A percentile compares a stretch with the other conserved stretches of the same genome.
Conservation (phyloP, 2,113 vertebrate species). For the Brevimyrus niger region DNA sequence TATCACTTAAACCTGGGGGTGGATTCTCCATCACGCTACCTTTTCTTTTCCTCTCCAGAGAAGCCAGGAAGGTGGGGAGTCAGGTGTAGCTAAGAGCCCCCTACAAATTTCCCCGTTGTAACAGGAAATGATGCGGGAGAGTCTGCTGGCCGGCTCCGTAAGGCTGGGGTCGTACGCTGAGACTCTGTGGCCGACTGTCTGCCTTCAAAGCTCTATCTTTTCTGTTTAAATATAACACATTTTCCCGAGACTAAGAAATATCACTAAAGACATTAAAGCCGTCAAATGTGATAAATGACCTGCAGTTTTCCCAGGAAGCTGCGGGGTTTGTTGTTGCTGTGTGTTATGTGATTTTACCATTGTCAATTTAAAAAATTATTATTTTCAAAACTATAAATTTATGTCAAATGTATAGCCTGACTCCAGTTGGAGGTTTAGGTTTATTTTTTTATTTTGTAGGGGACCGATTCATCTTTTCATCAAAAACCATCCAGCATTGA, state of each 20-base stretch:
- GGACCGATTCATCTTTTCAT: background rate
- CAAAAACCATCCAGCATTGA: background rate
- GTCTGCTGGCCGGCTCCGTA: background rate
- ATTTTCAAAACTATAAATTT: background rate
- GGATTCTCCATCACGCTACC: conserved; percentile 47
- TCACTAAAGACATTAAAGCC: background rate
- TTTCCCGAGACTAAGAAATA: background rate
- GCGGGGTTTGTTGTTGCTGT: background rate
- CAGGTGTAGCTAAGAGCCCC: background rate
- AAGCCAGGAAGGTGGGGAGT: conserved; percentile 29
- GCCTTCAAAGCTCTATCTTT: background rate
- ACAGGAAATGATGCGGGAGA: background rate
- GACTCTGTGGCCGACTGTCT: background rate
- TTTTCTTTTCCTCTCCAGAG: conserved; percentile 35
- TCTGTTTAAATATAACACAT: background rate
- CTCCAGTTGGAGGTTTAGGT: background rate
- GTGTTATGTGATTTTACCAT: background rate
- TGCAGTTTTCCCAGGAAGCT: background rate
- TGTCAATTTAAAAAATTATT: background rate
- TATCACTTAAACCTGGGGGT: conserved; percentile 61
- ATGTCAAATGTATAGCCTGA: background rate
- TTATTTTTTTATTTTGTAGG: background rate
- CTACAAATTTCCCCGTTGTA: conserved; percentile 26
- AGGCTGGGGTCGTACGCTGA: background rate
- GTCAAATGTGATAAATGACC: background rate